Conservation (phyloP, 2,797 vertebrate species). For the Echeneis naucrates region DNA sequence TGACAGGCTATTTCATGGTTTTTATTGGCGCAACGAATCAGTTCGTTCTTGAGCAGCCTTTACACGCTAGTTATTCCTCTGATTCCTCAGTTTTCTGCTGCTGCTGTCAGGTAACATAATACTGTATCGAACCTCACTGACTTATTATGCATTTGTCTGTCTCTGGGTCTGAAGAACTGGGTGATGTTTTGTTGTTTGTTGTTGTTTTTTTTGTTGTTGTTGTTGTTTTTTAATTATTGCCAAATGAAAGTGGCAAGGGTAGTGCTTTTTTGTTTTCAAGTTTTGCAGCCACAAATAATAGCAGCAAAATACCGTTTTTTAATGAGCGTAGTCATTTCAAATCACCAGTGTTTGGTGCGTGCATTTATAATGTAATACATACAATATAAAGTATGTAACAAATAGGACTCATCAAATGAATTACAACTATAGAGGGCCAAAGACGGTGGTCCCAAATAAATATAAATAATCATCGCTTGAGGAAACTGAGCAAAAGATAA, state of each 20-base stretch:
- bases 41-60: constrained; percentile 24
- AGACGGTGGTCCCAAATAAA: not conserved
- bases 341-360: no score
- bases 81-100: constrained; percentile 35
- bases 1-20: constrained; percentile 22
- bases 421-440: not conserved
- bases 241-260: no score
- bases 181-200: constrained; percentile 20
- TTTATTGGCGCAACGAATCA: constrained; percentile 31
- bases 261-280: no score
- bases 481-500: not conserved
- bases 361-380: no score
- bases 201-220: no score
- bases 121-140: constrained; percentile 4
- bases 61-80: constrained; percentile 8
- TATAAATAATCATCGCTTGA: not conserved
- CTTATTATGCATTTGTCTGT: constrained; percentile 2
- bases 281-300: no score
- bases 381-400: not conserved
- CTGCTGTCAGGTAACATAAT: constrained; percentile 31
- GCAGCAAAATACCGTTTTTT: no score
- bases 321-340: no score
- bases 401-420: not conserved
- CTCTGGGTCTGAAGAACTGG: constrained; percentile 10
- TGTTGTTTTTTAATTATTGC: no score